Evolutionary conservation across 2,113 vertebrate genomes (phyloP).

Genomic region (Prionailurus bengalensis): DNA sequence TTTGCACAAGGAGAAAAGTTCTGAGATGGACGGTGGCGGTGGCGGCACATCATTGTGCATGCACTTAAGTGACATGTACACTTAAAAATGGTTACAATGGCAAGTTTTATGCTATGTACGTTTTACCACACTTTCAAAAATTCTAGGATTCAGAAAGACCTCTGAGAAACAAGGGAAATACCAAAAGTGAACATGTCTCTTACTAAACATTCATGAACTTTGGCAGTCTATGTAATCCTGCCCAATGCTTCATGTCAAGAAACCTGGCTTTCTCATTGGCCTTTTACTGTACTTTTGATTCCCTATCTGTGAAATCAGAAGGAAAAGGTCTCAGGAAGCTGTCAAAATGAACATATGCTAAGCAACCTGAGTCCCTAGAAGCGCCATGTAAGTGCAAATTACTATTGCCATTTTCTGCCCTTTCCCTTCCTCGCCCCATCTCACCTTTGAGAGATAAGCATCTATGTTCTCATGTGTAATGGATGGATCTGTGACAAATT

Average conservation of each 20-base stretch:
- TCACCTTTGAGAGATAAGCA: constrained; percentile 94
- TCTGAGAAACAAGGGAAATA: not conserved
- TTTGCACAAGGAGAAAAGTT: not conserved
- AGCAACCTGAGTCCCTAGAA: not conserved
- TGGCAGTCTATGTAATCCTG: not conserved
- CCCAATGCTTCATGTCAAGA: not conserved
- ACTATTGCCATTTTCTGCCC: too few species aligned
- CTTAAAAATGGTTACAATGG: not conserved
- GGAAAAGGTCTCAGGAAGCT: not conserved
- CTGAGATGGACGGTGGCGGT: too few species aligned
- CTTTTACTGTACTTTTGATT: not conserved
- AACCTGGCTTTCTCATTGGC: not conserved
- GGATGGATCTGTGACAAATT: constrained; percentile 96
- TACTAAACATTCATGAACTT: not conserved
- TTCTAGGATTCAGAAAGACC: not conserved
- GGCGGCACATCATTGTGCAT: not conserved
- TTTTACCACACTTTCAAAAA: not conserved
- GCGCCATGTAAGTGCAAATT: not conserved
- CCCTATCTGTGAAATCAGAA: not conserved
- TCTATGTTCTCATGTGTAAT: constrained; percentile 94
- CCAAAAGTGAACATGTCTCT: not conserved
- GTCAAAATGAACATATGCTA: not conserved
- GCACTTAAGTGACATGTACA: not conserved
- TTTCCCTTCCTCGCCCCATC: not conserved
- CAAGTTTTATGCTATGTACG: not conserved